Evolutionary conservation across 2,113 vertebrate genomes (phyloP), one percentile per base, ranked within the genome.

Genomic region (Machaerirhynchus nigripectus): DNA sequence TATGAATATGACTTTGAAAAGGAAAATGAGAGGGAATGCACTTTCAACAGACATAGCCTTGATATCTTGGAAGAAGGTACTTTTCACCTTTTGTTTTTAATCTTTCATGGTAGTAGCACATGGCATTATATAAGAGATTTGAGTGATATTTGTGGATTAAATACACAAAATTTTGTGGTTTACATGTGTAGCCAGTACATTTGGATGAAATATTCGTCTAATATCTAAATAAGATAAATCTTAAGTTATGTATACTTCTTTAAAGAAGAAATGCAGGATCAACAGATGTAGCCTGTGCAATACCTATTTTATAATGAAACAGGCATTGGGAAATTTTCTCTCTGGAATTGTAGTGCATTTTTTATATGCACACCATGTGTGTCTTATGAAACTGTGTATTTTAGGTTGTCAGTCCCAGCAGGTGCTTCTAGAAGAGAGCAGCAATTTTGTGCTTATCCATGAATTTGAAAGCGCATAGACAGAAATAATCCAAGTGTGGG

Each of bases 31-130:
- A 92, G 87, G 37, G 17, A 39, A 31, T 0, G 7, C 15, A 17
- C 26, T 6, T 50, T 79, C 42, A 60, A 55, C 44, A 89, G 69
- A 22, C 97, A 97, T 28, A 89, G 69, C 76, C 90, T 97, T 77
- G 98, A 98, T 33, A 93, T 97, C 76, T 77, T 98, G 97, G 98
- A 98, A 87, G 98, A 98, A 98, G 98, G 98, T 99, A 98, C 88
- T 96, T 92, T 17, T 56, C n/a, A 31, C 21, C 5, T 80, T 86
- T 59, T 52, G 13, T 7, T 80, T 85, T 86, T 55, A 18, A 53
- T 63, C 6, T 31, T 68, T 14, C 35, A 1, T 40, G 60, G 23
- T 84, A 24, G 21, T 73, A 89, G 27, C 47, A 39, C 5, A 2
- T 60, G n/a, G 68, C 57, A 61, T 9, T 4, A 2, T 59, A 1